Base-by-base conservation (phyloP, 1,140 invertebrate species). In the Drosophila sproati region DNA sequence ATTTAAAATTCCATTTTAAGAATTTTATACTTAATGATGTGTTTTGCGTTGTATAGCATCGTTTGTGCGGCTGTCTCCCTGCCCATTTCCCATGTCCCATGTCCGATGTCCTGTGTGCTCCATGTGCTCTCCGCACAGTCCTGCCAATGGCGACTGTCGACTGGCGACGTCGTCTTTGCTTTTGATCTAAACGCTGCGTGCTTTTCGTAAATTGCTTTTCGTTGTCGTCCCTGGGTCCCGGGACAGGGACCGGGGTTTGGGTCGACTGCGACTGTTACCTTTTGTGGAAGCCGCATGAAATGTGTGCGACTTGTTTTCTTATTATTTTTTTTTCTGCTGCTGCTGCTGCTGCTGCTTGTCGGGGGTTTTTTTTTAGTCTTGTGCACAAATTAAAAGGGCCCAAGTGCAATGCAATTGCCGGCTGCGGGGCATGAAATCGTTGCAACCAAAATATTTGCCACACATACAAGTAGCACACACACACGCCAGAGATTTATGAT, bases 1-100 rank as follows among this genome's bases (percentile, higher is more conserved):
- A 92, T 92, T 92, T 92, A 92, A 92, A 92, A 92, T 92, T 92
- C 91, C 91, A 92, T 92, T 92, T 92, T 92, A 90, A 92, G 91
- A 92, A 92, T 92, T 92, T 92, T 92, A 91, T 92, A 92, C 90
- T 92, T 92, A 92, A 92, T 92, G 91, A 92, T 92, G 91, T 92
- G 91, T 92, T 92, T 92, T 82, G 80, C 86, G 82, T 82, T 91
- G 82, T 88, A 91, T 91, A 80, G 76, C 73, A 87, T 91, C 74
- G 64, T 67, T 59, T 7, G 1, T 63, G 12, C 60, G 20, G 8
- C 12, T 31, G 20, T 20, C n/a, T 43, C 55, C 34, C 47, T 12
- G 47, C 20, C 32, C 57, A 61, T 3, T 4, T 12, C 37, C 66
- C 20, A 10, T 56, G 56, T 60, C 55, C 32, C 6, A 8, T 12